Evolutionary conservation across 2,888 invertebrate genomes (phyloP), one percentile per base, ranked within the genome.

Genomic region (Lochmaea crataegi): DNA sequence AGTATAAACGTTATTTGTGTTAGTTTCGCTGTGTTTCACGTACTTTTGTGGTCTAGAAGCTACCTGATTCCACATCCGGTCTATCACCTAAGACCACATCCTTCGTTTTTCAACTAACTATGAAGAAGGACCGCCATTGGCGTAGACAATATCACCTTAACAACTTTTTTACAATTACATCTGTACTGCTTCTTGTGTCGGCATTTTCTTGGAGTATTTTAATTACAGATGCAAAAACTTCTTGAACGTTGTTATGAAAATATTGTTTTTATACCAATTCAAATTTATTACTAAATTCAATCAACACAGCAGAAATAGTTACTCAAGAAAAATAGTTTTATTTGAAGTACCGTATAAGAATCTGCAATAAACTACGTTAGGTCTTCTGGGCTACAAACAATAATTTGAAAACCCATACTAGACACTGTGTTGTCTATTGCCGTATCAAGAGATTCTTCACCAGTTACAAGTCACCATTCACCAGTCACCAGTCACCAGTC

Each of bases 61-160:
- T 86, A 86, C 85, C 85, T 86, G 85, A 84, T 84, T 85, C 85
- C 85, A 85, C 85, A 86, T 86, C 86, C 86, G 86, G 86, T 83
- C 83, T 82, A 75, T 81, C 82, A 83, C 81, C 82, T 80, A 80
- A 82, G 80, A 83, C 82, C 82, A 84, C 84, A 84, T 84, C 84
- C 84, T 83, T 79, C 76, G 75, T 71, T 79, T 79, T 78, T 78
- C 74, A 77, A 77, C 73, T 76, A 75, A 77, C 72, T 76, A 75
- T 71, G 72, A 75, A 79, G 79, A 78, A 80, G 79, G 77, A 76
- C 76, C 68, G 68, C 5, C 77, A 77, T 68, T 51, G 68, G 69
- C 77, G 77, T 71, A 68, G 61, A 32, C 7, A 14, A 48, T n/a
- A 48, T n/a, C 16, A 53, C 3, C 4, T 51, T 38, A 14, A 48